Evolutionary conservation across 2,888 invertebrate genomes (phyloP).

Genomic region (Tricholauxania praeusta): DNA sequence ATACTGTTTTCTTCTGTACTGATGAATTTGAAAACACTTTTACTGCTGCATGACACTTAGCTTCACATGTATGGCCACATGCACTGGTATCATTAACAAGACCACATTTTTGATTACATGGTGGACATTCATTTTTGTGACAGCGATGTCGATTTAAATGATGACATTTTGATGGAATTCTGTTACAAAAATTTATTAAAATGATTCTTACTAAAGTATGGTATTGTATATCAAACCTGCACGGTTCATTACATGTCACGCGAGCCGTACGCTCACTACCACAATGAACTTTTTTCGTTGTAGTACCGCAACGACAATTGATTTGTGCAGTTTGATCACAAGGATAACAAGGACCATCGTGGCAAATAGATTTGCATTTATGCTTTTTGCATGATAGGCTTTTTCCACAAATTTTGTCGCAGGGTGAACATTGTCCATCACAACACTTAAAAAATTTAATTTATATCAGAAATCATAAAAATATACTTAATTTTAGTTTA

Average conservation of each 20-base stretch:
- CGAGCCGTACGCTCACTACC: slow-evolving; percentile 82
- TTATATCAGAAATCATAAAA: background rate
- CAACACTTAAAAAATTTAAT: slow-evolving; percentile 75
- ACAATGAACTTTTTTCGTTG: slow-evolving; percentile 85
- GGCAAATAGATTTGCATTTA: slow-evolving; percentile 83
- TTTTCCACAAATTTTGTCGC: slow-evolving; percentile 87
- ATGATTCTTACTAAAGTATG: slow-evolving; percentile 43
- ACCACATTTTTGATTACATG: slow-evolving; percentile 82
- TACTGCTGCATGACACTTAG: slow-evolving; percentile 82
- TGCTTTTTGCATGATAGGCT: slow-evolving; percentile 88
- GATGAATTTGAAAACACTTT: slow-evolving; percentile 69
- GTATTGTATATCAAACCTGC: slow-evolving; percentile 70
- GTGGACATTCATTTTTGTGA: slow-evolving; percentile 86
- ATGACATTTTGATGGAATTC: slow-evolving; percentile 85
- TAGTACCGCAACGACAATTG: slow-evolving; percentile 86
- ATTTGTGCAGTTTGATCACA: slow-evolving; percentile 71
- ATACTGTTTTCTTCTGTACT: slow-evolving; percentile 66
- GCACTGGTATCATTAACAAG: slow-evolving; percentile 65
- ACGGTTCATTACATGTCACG: slow-evolving; percentile 80
- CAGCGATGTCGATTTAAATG: slow-evolving; percentile 85
- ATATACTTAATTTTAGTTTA: slow-evolving; percentile 9
- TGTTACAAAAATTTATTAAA: slow-evolving; percentile 40
- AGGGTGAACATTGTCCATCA: slow-evolving; percentile 84
- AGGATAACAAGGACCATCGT: slow-evolving; percentile 84
- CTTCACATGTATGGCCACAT: slow-evolving; percentile 75